phyloP scores from a whole-genome alignment of 2,888 invertebrate genomes.

The Andrena haemorrhoa region DNA sequence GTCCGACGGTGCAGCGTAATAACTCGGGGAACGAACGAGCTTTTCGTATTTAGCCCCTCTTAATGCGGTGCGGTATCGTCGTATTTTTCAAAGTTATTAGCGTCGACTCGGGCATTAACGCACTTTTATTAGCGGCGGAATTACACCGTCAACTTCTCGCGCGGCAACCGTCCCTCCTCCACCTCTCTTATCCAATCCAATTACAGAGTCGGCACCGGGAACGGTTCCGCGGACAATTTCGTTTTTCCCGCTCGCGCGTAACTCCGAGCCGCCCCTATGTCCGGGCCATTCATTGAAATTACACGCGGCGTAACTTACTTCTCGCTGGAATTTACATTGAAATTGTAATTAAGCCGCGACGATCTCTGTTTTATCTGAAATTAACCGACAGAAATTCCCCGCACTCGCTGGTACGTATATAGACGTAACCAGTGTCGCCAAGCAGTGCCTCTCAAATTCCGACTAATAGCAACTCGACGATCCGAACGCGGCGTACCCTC shows the following conservation, averaged over 20 bases:
- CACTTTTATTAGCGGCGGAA: conserved; percentile 44
- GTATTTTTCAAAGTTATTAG: conserved; percentile 51
- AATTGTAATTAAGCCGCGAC: conserved; percentile 62
- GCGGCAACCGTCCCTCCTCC: background rate
- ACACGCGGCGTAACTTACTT: conserved; percentile 60
- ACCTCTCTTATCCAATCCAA: conserved; percentile 57
- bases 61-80: conserved; percentile 15
- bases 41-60: background rate
- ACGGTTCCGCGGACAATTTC: conserved; percentile 44
- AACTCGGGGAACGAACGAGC: conserved; percentile 2
- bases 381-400: conserved; percentile 56
- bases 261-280: conserved; percentile 1
- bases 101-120: conserved; percentile 35
- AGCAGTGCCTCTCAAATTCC: conserved; percentile 40
- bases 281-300: conserved; percentile 57
- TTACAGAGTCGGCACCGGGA: conserved; percentile 31
- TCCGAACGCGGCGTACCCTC: too few species aligned
- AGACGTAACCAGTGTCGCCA: conserved; percentile 45
- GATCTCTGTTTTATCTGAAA: conserved; percentile 62
- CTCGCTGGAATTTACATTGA: conserved; percentile 58
- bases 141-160: conserved; percentile 43
- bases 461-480: too few species aligned
- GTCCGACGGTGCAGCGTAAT: background rate
- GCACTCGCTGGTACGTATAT: conserved; percentile 26
- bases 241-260: conserved; percentile 48